Evolutionary conservation across 1,140 invertebrate genomes (phyloP).

Genomic region (Euwallacea similis): DNA sequence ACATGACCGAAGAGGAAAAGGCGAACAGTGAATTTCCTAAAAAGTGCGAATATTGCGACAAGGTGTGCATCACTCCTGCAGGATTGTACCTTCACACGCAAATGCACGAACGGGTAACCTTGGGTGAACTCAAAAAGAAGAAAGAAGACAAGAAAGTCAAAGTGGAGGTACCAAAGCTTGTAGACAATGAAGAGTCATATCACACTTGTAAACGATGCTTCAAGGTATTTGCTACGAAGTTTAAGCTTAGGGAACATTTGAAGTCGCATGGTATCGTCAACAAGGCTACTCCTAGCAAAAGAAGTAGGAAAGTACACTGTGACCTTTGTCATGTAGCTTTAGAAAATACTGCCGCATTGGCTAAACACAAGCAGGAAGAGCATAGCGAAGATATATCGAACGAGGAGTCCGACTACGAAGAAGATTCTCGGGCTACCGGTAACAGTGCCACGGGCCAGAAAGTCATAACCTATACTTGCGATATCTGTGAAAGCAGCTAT

Average conservation of each 20-base stretch:
- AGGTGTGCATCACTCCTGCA: conserved; percentile 42
- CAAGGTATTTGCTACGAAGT: conserved; percentile 48
- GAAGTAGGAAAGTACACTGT: conserved; percentile 44
- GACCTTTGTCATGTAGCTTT: conserved; percentile 45
- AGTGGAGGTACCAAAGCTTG: conserved; percentile 17
- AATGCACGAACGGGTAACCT: conserved; percentile 44
- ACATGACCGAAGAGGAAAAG: conserved; percentile 16
- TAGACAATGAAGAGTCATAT: conserved; percentile 45
- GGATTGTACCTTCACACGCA: conserved; percentile 43
- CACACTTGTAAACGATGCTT: conserved; percentile 50
- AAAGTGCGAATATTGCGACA: conserved; percentile 47
- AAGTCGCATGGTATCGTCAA: conserved; percentile 45
- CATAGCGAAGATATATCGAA: conserved; percentile 28
- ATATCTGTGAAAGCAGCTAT: conserved; percentile 45
- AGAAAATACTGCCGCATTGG: conserved; percentile 40
- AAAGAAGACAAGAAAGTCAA: conserved; percentile 15
- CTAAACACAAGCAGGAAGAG: conserved; percentile 45
- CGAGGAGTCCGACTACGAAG: not conserved
- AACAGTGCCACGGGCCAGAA: not conserved
- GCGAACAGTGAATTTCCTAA: conserved; percentile 40
- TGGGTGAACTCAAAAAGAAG: conserved; percentile 23
- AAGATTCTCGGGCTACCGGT: not conserved
- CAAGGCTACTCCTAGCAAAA: conserved; percentile 26
- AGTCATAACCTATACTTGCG: conserved; percentile 44
- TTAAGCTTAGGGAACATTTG: conserved; percentile 48